Conservation (phyloP, 2,113 vertebrate species). For the Amblyornis subalaris region DNA sequence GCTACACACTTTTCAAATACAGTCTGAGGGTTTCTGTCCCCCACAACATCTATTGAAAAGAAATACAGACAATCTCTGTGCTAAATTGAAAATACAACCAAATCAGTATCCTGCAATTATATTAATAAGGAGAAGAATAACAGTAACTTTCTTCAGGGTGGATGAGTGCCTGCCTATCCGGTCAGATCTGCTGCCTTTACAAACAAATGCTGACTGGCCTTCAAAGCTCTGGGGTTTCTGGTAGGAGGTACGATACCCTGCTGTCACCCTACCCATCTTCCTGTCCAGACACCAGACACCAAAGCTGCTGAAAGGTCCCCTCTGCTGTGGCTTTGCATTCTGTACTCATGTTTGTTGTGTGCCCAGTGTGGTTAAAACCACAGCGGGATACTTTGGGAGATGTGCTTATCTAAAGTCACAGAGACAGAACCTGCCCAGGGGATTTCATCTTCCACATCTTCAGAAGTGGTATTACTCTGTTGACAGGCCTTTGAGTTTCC, state of each 20-base stretch:
- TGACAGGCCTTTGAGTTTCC: background rate
- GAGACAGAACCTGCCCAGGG: background rate
- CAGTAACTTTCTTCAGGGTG: background rate
- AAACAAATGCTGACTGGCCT: background rate
- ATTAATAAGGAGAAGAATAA: background rate
- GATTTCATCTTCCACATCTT: background rate
- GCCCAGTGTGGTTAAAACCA: slow-evolving; percentile 2
- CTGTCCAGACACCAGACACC: background rate
- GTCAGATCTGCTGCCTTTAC: background rate
- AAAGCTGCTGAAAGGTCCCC: background rate
- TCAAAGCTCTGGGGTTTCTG: slow-evolving; percentile 2
- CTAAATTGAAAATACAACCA: background rate
- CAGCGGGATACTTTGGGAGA: background rate
- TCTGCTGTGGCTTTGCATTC: slow-evolving; percentile 16
- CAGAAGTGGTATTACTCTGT: slow-evolving; percentile 1
- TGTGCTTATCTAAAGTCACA: background rate
- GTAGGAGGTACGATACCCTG: background rate
- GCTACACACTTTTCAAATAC: background rate
- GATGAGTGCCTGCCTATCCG: background rate
- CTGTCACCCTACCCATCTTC: background rate
- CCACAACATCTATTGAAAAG: background rate
- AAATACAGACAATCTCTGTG: background rate
- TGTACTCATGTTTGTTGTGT: background rate
- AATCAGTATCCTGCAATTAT: background rate
- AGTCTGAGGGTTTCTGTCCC: background rate